Evolutionary conservation across 2,797 vertebrate genomes (phyloP).

Genomic region (Pantherophis alleghaniensis): DNA sequence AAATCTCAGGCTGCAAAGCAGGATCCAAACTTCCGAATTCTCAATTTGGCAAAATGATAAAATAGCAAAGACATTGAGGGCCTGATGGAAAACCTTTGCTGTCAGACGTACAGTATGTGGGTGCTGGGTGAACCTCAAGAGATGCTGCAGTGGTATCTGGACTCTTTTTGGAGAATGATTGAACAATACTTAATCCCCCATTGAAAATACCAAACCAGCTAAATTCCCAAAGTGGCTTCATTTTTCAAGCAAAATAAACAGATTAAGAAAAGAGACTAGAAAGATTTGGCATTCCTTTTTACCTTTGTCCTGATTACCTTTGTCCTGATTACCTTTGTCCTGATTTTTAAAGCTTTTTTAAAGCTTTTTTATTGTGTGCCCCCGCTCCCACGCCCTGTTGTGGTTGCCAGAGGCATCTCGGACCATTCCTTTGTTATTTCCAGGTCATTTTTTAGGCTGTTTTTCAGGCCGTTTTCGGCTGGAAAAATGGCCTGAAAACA

Average conservation of each 20-base stretch:
- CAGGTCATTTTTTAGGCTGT: too few relatives aligned
- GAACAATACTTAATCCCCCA: background rate
- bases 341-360: background rate
- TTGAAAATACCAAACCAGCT: background rate
- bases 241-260: background rate
- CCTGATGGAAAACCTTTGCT: background rate
- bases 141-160: background rate
- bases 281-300: background rate
- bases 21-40: background rate
- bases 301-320: too few relatives aligned
- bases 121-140: background rate
- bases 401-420: too few relatives aligned
- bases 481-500: too few relatives aligned
- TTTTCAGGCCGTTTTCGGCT: too few relatives aligned
- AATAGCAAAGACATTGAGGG: background rate
- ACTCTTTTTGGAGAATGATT: background rate
- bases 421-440: too few relatives aligned
- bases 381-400: too few relatives aligned
- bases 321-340: background rate
- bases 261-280: background rate
- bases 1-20: background rate
- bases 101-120: background rate
- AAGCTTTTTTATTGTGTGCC: too few relatives aligned
- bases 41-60: background rate
- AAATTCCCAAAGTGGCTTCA: background rate